Base-by-base conservation (phyloP, 1,140 invertebrate species). In the Glossosoma conforme region DNA sequence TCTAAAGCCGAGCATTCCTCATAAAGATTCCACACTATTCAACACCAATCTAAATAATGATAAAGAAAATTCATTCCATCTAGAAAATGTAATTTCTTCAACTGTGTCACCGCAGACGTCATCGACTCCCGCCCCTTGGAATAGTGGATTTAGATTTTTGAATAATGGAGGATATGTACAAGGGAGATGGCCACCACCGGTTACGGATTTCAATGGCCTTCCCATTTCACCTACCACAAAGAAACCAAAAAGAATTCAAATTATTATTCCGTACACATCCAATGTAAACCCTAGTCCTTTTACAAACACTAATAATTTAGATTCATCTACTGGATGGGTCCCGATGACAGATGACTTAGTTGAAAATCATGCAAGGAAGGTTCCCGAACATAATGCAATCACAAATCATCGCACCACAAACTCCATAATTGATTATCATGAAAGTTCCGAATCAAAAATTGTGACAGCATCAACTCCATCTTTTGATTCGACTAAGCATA, bases 201-300 rank as follows among this genome's bases (percentile, higher is more conserved):
- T 47, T 20, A 58, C 56, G 35, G 41, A 46, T 49, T 25, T 41
- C 28, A 41, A 47, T 55, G 61, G 52, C n/a, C 51, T 54, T 44
- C 44, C 33, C 52, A 55, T 55, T n/a, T 10, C 48, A 25, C 28
- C 11, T 19, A 50, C 60, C n/a, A 62, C 61, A 1, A 62, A 61
- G 46, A 66, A 66, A 48, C 66, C 73, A n/a, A 80, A 79, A 63
- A 68, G 83, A 65, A 74, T 84, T 10, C 86, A 88, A 68, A 84
- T 88, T 46, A 85, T 89, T 22, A 84, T 89, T 50, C 86, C 87
- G 0, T 89, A 88, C 56, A 85, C 82, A 1, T 78, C 76, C 9
- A 80, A 82, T 47, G 75, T 78, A 51, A 75, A 79, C 17, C 77
- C 80, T 17, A 69, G 77, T 42, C 77, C 76, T 15, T 80, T 78